Conservation (phyloP, 2,888 invertebrate species). For the Athalia rosae region DNA sequence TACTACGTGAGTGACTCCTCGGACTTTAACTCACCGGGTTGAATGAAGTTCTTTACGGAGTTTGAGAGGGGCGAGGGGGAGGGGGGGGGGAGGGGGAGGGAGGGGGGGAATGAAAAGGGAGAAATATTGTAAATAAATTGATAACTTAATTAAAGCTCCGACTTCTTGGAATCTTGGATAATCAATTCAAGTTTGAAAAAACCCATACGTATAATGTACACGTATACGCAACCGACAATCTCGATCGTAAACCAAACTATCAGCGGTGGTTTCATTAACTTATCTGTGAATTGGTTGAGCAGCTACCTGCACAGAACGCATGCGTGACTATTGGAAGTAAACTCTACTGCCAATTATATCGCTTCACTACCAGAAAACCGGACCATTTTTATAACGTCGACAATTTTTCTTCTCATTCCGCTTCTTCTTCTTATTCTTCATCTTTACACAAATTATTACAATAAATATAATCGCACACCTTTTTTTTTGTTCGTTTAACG, state of each 20-base stretch:
- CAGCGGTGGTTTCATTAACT: conserved; percentile 70
- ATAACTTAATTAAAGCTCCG: conserved; percentile 69
- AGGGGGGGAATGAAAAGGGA: conserved; percentile 47
- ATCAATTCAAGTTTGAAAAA: conserved; percentile 33
- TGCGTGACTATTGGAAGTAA: conserved; percentile 69
- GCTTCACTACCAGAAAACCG: conserved; percentile 45
- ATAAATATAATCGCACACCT: too few species aligned
- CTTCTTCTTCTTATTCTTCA: too few species aligned
- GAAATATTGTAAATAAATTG: conserved; percentile 69
- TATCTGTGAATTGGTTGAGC: conserved; percentile 57
- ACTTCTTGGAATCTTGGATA: conserved; percentile 25
- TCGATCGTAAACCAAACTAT: conserved; percentile 66
- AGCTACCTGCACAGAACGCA: conserved; percentile 47
- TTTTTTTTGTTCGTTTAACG: too few species aligned
- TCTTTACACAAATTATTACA: too few species aligned
- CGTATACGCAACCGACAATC: conserved; percentile 65
- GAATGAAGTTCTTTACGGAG: conserved; percentile 62
- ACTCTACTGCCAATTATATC: conserved; percentile 46
- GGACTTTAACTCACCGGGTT: conserved; percentile 60
- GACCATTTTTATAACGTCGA: conserved; percentile 50
- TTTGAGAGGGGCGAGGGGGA: neutral
- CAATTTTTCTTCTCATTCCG: conserved; percentile 15
- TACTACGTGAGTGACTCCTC: conserved; percentile 69
- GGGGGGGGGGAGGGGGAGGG: conserved; percentile 27
- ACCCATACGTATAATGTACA: conserved; percentile 51